Evolutionary conservation across 2,888 invertebrate genomes (phyloP), one percentile per base, ranked within the genome.

Genomic region (Hypomecis punctinalis): DNA sequence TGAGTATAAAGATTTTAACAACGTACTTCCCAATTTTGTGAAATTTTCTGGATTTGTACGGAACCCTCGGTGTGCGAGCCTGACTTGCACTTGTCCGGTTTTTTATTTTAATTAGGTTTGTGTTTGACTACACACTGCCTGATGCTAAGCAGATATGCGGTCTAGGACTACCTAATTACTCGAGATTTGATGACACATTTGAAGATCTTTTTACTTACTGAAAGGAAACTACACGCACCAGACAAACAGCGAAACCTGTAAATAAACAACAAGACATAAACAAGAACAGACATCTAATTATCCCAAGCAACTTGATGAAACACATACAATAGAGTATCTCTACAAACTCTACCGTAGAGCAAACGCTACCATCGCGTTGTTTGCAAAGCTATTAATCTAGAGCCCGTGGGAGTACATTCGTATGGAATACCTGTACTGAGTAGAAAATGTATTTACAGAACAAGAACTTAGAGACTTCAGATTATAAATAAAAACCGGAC

Each of bases 381-480:
- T 82, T 83, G 77, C 80, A 73, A 80, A 80, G 81, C 82, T 77
- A 83, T 83, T 83, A 82, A 82, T 83, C 83, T 80, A 56, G 67
- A 71, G 68, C 76, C 72, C 72, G 63, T 63, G 75, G 72, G 76
- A 74, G 68, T 66, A 70, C 71, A 72, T 69, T 72, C 63, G 66
- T 67, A 63, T 49, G 58, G 68, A 68, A 73, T 73, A 73, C 70
- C 71, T 71, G 69, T 52, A 52, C 23, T 7, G 40, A 52, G 40
- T 52, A 52, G 7, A 40, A 52, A n/a, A 40, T 8, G 1, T 23
- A 2, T 23, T 23, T 13, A 39, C 7, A 51, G 51, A 39, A 6
- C 39, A 10, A n/a, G 1, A 6, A 35, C n/a, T 48, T 10, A 45
- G n/a, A 43, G 43, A 45, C n/a, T n/a, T n/a, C n/a, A n/a, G n/a